Evolutionary conservation across 2,888 invertebrate genomes (phyloP).

Genomic region (Agrotis clavis): DNA sequence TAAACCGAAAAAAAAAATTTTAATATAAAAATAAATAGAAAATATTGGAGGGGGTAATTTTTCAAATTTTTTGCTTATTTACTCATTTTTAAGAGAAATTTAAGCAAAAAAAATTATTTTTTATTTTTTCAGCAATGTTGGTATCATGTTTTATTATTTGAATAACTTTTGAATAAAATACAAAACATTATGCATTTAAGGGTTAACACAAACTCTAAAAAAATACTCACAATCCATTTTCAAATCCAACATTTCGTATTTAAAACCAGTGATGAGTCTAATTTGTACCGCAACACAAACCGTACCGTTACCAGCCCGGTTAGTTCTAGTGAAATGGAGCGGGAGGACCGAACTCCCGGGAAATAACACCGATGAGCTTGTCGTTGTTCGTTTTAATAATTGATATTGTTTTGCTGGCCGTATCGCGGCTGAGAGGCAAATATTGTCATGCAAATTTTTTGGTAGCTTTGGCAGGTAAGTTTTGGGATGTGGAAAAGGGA

Average conservation of each 20-base stretch:
- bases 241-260: conserved; percentile 29
- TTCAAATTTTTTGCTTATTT: too few species aligned
- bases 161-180: too few species aligned
- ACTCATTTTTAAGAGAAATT: too few species aligned
- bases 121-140: too few species aligned
- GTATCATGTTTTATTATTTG: too few species aligned
- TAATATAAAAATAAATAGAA: too few species aligned
- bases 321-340: conserved; percentile 68
- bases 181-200: too few species aligned
- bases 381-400: conserved; percentile 64
- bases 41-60: too few species aligned
- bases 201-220: too few species aligned
- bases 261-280: conserved; percentile 61
- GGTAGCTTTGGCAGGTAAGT: conserved; percentile 18
- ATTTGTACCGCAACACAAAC: conserved; percentile 52
- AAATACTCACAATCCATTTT: conserved; percentile 11
- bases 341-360: conserved; percentile 63
- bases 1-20: too few species aligned
- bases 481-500: background rate
- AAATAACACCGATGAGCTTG: conserved; percentile 67
- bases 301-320: conserved; percentile 40
- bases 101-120: too few species aligned
- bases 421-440: conserved; percentile 36
- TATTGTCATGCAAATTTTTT: conserved; percentile 49
- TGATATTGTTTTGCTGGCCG: conserved; percentile 60